Percentiles rank a stretch among this genome's conserved stretches.
phyloP scores from a whole-genome alignment of 2,797 vertebrate genomes.

The Helicolenus hilgendorfi region DNA sequence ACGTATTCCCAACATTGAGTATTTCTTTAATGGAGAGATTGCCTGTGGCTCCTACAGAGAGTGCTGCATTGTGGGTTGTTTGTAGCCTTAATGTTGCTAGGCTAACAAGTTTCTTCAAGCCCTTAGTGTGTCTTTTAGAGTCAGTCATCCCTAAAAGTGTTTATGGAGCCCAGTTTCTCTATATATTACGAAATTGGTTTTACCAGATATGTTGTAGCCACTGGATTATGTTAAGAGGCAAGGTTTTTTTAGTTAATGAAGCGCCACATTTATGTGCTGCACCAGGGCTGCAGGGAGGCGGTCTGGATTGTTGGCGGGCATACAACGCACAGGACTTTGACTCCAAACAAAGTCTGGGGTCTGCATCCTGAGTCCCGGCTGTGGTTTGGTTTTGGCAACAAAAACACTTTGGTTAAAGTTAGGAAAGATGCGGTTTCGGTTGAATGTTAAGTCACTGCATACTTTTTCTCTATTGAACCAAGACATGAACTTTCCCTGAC shows the following conservation, averaged over 20 bases:
- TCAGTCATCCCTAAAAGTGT: background rate
- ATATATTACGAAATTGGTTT: background rate
- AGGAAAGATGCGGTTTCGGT: background rate
- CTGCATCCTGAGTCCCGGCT: background rate
- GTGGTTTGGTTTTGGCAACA: background rate
- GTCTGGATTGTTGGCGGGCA: background rate
- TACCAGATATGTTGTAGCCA: background rate
- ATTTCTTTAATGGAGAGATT: background rate
- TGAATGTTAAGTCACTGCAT: background rate
- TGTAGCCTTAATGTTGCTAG: background rate
- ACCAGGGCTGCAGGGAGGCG: background rate
- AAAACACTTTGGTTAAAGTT: background rate
- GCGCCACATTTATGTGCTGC: background rate
- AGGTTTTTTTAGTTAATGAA: background rate
- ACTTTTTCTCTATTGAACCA: background rate
- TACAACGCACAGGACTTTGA: background rate
- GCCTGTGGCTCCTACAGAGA: background rate
- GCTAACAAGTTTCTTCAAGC: background rate
- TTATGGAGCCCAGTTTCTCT: background rate
- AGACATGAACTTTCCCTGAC: background rate
- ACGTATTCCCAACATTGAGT: background rate
- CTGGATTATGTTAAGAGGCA: background rate
- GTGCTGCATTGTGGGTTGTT: background rate
- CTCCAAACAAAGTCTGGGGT: background rate
- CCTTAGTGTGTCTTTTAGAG: background rate